Evolutionary conservation across 2,888 invertebrate species (phyloP), one percentile per base, ranked within the genome.

Genomic region (Coenonympha arcania): DNA sequence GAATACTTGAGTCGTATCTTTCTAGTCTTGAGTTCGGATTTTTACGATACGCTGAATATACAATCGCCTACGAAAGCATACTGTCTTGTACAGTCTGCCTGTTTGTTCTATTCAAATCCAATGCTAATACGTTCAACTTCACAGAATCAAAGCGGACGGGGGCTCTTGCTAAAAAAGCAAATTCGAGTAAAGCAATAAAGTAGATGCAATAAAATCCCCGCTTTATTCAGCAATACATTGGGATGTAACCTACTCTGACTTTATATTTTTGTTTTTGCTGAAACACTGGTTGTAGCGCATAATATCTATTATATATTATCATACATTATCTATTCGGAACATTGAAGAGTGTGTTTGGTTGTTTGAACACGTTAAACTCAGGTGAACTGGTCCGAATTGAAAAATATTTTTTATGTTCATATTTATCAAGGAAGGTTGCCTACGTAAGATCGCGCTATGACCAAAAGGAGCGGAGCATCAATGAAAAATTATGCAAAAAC

Each of bases 101-200:
- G 84, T 84, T 85, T 84, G 85, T 85, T 79, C 82, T 84, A 85
- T 85, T 85, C 85, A 85, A 85, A 85, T 85, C 69, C 77, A 76
- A 84, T 84, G 83, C 83, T 83, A 85, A 83, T 84, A 83, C 82
- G 79, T 80, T 79, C n/a, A n/a, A n/a, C n/a, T n/a, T n/a, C 71
- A 74, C 73, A 69, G 80, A 82, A 84, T 83, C 83, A 81, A 80
- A 82, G 79, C 76, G 74, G 76, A 73, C 76, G 76, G 75, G 76
- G 79, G 73, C 73, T 74, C 76, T 79, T 79, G 67, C 64, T 65
- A 69, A 68, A 72, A 78, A 74, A 69, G 73, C 69, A 80, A 78
- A 78, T 76, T 76, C 73, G 68, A 73, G 70, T 34, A 53, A 54
- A 50, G 71, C 71, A 68, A 71, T 68, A 76, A 68, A 70, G 68